A percentile compares a stretch with the other conserved stretches of the same genome.
phyloP scores from a whole-genome alignment of 2,113 vertebrate species.

The Colossoma macropomum region DNA sequence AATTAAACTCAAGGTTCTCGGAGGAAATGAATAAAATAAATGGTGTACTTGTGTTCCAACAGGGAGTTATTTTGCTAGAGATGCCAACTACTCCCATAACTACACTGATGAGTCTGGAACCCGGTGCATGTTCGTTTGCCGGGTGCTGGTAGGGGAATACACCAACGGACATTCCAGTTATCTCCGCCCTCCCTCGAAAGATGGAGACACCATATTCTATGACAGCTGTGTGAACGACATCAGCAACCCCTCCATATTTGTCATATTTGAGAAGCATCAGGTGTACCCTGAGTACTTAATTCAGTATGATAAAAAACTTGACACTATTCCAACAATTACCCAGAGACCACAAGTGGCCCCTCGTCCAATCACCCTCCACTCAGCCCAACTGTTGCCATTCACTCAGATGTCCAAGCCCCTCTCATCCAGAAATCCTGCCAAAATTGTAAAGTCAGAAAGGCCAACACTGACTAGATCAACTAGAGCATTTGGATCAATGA shows the following conservation, averaged over 20 bases:
- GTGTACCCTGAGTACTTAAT: slow-evolving; percentile 92
- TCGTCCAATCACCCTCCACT: not conserved
- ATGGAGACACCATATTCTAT: slow-evolving; percentile 71
- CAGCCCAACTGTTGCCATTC: not conserved
- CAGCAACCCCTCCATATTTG: slow-evolving; percentile 85
- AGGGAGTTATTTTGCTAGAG: slow-evolving; percentile 94
- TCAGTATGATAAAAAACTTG: slow-evolving; percentile 9
- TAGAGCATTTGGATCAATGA: not conserved
- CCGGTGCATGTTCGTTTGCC: slow-evolving; percentile 83
- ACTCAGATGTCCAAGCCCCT: not conserved
- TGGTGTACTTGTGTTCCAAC: slow-evolving; percentile 12
- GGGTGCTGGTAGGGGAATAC: slow-evolving; percentile 87
- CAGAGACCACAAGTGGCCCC: not conserved
- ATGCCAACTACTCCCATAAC: slow-evolving; percentile 85
- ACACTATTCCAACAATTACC: not conserved
- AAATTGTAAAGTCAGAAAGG: not conserved
- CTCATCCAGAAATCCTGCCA: not conserved
- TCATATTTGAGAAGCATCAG: slow-evolving; percentile 91
- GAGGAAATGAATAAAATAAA: not conserved
- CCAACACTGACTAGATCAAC: not conserved
- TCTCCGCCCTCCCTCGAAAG: slow-evolving; percentile 81
- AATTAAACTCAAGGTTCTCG: no score
- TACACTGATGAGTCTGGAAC: slow-evolving; percentile 63
- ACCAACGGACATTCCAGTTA: slow-evolving; percentile 76
- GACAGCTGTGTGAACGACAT: slow-evolving; percentile 89